phyloP scores from a whole-genome alignment of 2,113 vertebrate genomes.

The Microcebus griseorufus region DNA sequence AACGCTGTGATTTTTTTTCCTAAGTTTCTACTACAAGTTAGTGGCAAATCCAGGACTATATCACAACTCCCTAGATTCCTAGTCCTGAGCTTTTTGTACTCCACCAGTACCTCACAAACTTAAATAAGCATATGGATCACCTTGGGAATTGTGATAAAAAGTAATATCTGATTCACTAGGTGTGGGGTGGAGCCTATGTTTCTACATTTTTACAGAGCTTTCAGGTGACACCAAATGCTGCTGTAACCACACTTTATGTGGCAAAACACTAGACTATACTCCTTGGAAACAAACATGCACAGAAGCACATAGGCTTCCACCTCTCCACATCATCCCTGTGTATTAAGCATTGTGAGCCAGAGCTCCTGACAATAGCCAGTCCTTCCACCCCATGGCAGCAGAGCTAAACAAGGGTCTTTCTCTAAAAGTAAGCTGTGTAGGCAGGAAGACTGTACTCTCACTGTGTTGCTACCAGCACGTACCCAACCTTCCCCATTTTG shows the following conservation, averaged over 20 bases:
- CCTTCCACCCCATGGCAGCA: background rate
- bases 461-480: rapidly evolving
- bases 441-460: background rate
- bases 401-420: background rate
- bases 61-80: background rate
- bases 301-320: background rate
- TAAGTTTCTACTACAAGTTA: background rate
- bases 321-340: background rate
- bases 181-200: background rate
- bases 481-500: background rate
- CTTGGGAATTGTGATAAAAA: background rate
- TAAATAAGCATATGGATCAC: background rate
- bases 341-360: background rate
- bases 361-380: background rate
- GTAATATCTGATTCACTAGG: background rate
- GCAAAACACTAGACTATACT: background rate
- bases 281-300: background rate
- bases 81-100: background rate
- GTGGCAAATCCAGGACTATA: background rate
- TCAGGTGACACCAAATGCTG: background rate
- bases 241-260: background rate
- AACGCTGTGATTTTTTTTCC: background rate
- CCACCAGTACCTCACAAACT: background rate
- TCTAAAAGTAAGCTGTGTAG: background rate
- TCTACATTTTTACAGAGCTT: background rate